phyloP scores from a whole-genome alignment of 2,888 invertebrate genomes.

The Ptychoptera albimana region DNA sequence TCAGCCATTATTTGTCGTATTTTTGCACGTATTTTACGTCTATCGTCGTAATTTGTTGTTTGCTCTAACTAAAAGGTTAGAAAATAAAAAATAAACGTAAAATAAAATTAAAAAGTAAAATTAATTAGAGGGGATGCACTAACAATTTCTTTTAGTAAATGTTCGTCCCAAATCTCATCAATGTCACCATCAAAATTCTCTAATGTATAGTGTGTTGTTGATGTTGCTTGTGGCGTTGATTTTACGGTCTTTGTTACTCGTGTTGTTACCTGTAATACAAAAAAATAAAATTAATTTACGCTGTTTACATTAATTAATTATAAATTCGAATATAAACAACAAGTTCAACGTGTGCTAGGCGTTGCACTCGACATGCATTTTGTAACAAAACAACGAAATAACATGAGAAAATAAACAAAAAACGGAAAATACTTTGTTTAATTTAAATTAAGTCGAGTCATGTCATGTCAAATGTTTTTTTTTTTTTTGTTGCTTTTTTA shows the following conservation, averaged over 20 bases:
- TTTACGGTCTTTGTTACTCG: constrained; percentile 29
- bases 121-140: constrained; percentile 21
- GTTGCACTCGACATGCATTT: too few relatives aligned
- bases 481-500: too few relatives aligned
- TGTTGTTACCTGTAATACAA: constrained; percentile 33
- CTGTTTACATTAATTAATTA: too few relatives aligned
- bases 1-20: constrained; percentile 73
- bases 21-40: constrained; percentile 64
- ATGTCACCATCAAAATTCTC: constrained; percentile 34
- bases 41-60: constrained; percentile 75
- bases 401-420: too few relatives aligned
- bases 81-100: not conserved
- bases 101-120: too few relatives aligned
- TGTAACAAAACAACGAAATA: too few relatives aligned
- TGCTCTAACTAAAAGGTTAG: constrained; percentile 50
- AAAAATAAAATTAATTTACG: constrained; percentile 3
- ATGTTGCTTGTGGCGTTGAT: constrained; percentile 33
- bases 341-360: too few relatives aligned
- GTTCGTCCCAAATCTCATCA: constrained; percentile 64
- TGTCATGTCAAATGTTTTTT: too few relatives aligned
- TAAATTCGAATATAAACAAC: too few relatives aligned
- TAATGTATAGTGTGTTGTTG: constrained; percentile 23
- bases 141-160: constrained; percentile 52
- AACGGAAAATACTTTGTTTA: too few relatives aligned
- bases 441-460: too few relatives aligned